phyloP scores from a whole-genome alignment of 2,797 vertebrate genomes.

The Anguilla obscura region DNA sequence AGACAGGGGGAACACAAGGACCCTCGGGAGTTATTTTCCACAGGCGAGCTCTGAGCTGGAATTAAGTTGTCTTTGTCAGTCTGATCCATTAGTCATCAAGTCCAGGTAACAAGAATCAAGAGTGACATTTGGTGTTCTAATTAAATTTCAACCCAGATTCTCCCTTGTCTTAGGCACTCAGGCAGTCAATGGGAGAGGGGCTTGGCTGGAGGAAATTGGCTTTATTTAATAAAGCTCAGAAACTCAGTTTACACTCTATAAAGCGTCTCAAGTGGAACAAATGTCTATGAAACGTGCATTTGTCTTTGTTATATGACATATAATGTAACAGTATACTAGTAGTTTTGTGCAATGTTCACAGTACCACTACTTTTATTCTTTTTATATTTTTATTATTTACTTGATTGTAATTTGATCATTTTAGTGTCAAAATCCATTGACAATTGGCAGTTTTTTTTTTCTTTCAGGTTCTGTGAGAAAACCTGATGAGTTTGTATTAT shows the following conservation, averaged over 20 bases:
- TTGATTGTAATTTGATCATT: not conserved
- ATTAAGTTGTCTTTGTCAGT: slow-evolving; percentile 16
- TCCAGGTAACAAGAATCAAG: slow-evolving; percentile 17
- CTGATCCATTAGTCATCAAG: not conserved
- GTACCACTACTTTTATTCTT: not conserved
- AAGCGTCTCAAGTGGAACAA: not conserved
- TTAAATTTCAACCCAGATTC: not conserved
- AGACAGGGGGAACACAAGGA: not conserved
- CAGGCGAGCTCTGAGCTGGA: not conserved
- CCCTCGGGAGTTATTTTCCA: not conserved
- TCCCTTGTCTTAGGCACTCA: not conserved
- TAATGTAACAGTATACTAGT: not conserved
- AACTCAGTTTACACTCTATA: not conserved
- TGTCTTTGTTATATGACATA: not conserved
- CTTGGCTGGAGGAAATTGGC: not conserved
- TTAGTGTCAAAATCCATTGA: not conserved
- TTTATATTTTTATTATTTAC: not conserved
- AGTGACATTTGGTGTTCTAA: not conserved
- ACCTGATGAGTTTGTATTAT: not conserved
- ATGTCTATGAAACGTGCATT: not conserved
- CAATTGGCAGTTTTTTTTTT: not conserved
- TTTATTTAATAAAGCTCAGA: not conserved
- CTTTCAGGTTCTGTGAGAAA: not conserved
- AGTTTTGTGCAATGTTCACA: not conserved
- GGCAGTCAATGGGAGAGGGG: not conserved